These are phyloP conservation scores for Cyphomyrmex costatus DNA, from an alignment of 1,140 invertebrate genomes.

Conservation along the genomic window DNA sequence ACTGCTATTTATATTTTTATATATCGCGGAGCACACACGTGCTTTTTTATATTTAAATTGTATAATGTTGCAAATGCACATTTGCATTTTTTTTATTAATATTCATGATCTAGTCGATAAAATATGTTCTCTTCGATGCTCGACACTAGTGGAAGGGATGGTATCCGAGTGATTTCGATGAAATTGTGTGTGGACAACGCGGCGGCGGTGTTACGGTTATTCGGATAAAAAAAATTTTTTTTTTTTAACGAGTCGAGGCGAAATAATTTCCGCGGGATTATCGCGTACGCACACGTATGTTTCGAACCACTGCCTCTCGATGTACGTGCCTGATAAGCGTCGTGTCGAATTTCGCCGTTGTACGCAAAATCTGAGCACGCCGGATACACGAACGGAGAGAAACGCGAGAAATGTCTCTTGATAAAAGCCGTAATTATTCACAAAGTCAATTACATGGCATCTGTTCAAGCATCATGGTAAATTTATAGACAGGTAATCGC, in stretches of 20 bases:
- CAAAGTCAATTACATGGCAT: background rate
- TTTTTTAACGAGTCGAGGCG: background rate
- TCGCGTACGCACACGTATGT: background rate
- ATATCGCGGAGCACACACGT: background rate
- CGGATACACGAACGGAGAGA: background rate
- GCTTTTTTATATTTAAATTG: background rate
- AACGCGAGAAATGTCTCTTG: background rate
- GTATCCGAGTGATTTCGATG: background rate
- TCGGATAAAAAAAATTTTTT: background rate
- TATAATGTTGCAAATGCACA: conserved; percentile 13
- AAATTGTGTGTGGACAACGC: background rate
- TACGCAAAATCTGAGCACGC: conserved; percentile 10
- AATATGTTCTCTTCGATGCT: conserved; percentile 2
- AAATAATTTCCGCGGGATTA: conserved; percentile 26
- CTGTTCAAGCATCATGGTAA: background rate
- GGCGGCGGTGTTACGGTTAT: background rate
- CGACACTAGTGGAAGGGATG: background rate
- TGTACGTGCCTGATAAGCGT: conserved; percentile 53
- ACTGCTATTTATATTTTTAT: conserved; percentile 16
- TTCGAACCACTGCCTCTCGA: conserved; percentile 4
- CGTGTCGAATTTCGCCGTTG: conserved; percentile 38
- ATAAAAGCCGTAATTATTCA: background rate
- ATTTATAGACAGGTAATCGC: background rate
- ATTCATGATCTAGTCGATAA: conserved; percentile 19
- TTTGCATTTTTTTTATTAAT: conserved; percentile 43